Evolutionary conservation across 1,140 invertebrate species (phyloP).

Genomic region (Triops cancriformis): DNA sequence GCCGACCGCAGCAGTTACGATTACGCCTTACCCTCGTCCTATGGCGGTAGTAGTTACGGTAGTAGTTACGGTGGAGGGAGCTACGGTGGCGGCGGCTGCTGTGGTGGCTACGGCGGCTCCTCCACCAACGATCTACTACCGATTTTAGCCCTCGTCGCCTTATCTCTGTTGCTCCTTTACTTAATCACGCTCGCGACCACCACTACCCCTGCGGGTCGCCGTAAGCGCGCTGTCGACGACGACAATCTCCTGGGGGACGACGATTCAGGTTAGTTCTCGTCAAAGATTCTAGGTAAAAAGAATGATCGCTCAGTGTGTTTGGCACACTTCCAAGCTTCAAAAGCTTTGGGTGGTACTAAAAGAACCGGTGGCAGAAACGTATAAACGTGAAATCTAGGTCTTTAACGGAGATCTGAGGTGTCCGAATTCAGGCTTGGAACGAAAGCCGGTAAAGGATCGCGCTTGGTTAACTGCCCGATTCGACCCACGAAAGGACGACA

Average conservation of each 20-base stretch:
- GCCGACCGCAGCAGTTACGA: background rate
- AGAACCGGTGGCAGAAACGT: no score
- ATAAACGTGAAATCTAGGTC: no score
- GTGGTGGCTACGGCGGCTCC: background rate
- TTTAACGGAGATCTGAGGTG: no score
- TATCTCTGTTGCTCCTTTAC: constrained; percentile 25
- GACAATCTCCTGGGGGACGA: background rate
- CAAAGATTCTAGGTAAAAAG: no score
- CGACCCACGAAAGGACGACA: no score
- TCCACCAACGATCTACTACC: constrained; percentile 26
- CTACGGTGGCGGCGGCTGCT: background rate
- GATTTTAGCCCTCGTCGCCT: constrained; percentile 23
- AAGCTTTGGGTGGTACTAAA: no score
- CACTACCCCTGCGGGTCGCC: background rate
- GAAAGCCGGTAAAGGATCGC: no score
- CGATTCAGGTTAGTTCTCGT: background rate
- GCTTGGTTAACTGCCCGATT: no score
- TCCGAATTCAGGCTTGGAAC: no score
- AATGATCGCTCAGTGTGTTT: no score
- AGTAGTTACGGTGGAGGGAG: background rate
- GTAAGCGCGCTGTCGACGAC: background rate
- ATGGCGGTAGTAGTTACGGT: background rate
- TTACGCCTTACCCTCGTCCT: constrained; percentile 17
- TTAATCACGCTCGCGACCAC: constrained; percentile 24
- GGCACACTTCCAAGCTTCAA: no score